These are phyloP conservation scores for Pterostichus madidus DNA, from an alignment of 2,888 invertebrate species.

Conservation along the genomic window DNA sequence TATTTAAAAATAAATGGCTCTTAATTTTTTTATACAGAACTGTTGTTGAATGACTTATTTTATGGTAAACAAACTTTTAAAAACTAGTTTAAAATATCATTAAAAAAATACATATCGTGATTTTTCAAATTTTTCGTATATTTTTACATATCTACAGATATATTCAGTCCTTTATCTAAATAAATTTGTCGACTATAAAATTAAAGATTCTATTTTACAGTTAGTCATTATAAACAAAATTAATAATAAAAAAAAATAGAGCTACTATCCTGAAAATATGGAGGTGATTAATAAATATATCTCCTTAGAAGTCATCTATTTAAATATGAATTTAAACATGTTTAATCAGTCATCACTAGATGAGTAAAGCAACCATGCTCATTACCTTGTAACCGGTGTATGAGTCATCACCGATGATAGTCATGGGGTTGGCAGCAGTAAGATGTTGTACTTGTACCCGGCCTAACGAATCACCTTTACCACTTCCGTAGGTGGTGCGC, in stretches of 20 bases:
- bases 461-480: constrained; percentile 73
- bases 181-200: too few relatives aligned
- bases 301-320: too few relatives aligned
- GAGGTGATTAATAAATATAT: too few relatives aligned
- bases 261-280: too few relatives aligned
- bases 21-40: not conserved
- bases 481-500: constrained; percentile 69
- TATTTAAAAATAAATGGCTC: constrained; percentile 30
- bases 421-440: constrained; percentile 75
- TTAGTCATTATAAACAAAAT: too few relatives aligned
- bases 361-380: constrained; percentile 24
- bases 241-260: too few relatives aligned
- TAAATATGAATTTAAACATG: not conserved
- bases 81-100: not conserved
- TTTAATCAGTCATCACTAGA: constrained; percentile 9
- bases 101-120: too few relatives aligned
- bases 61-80: constrained; percentile 8
- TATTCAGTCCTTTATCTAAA: too few relatives aligned
- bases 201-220: too few relatives aligned
- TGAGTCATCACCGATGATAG: constrained; percentile 76
- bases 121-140: too few relatives aligned
- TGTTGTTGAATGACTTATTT: not conserved
- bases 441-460: constrained; percentile 73
- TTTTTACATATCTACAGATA: too few relatives aligned
- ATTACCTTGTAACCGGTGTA: constrained; percentile 74